Evolutionary conservation across 2,113 vertebrate genomes (phyloP), one percentile per base, ranked within the genome.

Genomic region (Callorhinus ursinus): DNA sequence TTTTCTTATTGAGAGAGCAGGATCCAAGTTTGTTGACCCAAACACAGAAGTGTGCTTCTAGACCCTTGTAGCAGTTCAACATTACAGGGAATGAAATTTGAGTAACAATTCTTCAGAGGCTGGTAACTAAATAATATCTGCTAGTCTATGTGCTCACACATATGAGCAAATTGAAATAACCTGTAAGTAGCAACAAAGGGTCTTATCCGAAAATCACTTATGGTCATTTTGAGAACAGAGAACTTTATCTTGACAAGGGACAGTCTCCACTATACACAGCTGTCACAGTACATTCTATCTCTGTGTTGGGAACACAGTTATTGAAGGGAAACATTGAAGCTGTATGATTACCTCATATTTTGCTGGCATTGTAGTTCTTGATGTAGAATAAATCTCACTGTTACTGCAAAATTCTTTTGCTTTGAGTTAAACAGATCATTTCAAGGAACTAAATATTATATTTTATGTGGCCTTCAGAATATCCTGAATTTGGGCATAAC

Each of bases 1-100:
- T 92, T 95, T 96, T 42, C 71, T 95, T 95, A 69, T 53, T 98
- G 96, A 90, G 87, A 93, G 36, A 97, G 72, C 13, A 69, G 51
- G 22, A 88, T 98, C 80, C 18, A 26, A 36, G 39, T 94, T 91
- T 93, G 28, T 93, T 97, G 94, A 95, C 85, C 91, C 55, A 96
- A 91, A 88, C 93, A 89, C 4, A 28, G 55, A 88, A 88, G 65
- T 88, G 42, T 77, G 31, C n/a, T 86, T 93, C 33, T 91, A 85
- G 81, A 93, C 74, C 16, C 7, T 63, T 61, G 46, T 19, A 96
- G 67, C n/a, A 92, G 33, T 89, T 93, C 51, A 76, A 33, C 11
- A 61, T 87, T 82, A 96, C 65, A 51, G 51, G 36, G 33, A 85
- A 93, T 39, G 21, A 84, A 19, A 46, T 97, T 53, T 65, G 79